Base-by-base conservation (phyloP, 1,140 invertebrate species). In the Drosophila yakuba region DNA sequence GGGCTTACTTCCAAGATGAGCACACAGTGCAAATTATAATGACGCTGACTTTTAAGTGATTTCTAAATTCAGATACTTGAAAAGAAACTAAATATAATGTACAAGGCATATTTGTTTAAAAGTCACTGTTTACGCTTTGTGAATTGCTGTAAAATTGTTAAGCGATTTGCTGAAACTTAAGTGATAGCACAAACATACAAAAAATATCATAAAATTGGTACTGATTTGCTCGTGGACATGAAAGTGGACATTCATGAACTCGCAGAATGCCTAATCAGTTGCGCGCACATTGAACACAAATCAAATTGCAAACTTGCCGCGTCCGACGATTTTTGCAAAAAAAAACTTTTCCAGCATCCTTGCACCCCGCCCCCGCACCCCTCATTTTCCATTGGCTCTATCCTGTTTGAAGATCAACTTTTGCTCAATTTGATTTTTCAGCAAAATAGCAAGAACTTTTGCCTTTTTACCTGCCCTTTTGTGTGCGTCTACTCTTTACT, bases 401-500 rank as follows among this genome's bases (percentile, higher is more conserved):
- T 75, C 66, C 61, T 10, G 36, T 60, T 66, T 51, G 61, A 78
- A 80, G 64, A 67, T 78, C 77, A 89, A 89, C 85, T 89, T 89
- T 89, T 89, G 84, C 84, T 84, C 85, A 89, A 89, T 89, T 89
- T 89, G 84, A 89, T 89, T 90, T 89, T 84, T 86, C 60, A 76
- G 78, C 84, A 86, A 88, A 80, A 74, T 50, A 23, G 36, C 5
- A 39, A 60, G 61, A 67, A 78, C 56, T 69, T 89, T 84, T 43
- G 68, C 76, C 73, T 80, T 88, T 83, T 89, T 89, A 89, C 84
- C 80, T 90, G 83, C 56, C 61, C 74, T 74, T 64, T 80, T 60
- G 56, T 62, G 51, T 68, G 63, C 57, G 44, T 77, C 74, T 67
- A 57, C 61, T 69, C 74, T 76, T 52, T 67, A 57, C 61, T 69